Conservation (phyloP, 2,113 vertebrate species). For the Paramisgurnus dabryanus region DNA sequence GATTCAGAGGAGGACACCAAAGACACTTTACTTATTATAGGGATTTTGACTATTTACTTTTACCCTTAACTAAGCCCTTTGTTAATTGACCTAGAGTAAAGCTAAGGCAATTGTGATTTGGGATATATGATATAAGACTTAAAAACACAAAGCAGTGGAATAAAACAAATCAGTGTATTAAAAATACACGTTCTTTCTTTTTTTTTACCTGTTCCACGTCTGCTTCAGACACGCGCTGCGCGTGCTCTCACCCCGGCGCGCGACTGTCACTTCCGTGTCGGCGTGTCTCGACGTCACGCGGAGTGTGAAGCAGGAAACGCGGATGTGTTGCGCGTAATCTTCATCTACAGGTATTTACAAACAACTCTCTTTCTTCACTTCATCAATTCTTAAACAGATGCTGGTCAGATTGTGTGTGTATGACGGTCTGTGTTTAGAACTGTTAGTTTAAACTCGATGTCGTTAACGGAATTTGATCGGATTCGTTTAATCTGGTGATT, state of each 20-base stretch:
- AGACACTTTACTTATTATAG: too few species aligned
- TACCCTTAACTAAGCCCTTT: too few species aligned
- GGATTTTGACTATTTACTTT: too few species aligned
- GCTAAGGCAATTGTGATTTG: too few species aligned
- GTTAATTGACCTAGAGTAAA: too few species aligned
- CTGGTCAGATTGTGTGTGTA: background rate
- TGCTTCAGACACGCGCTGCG: background rate
- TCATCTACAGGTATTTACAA: conserved; percentile 52
- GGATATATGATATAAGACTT: too few species aligned
- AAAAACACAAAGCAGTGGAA: background rate
- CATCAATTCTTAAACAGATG: background rate
- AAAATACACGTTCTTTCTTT: background rate
- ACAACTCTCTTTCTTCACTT: background rate
- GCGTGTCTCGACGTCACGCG: conserved; percentile 40
- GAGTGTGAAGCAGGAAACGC: conserved; percentile 47
- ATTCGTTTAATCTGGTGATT: conserved; percentile 30
- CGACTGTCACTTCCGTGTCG: conserved; percentile 46
- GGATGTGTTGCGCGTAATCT: conserved; percentile 45
- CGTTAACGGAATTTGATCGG: conserved; percentile 6
- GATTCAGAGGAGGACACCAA: too few species aligned
- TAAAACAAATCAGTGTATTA: background rate
- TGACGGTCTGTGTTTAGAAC: background rate
- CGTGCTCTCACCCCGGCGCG: background rate
- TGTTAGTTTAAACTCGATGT: background rate
- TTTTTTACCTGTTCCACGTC: background rate